phyloP scores from a whole-genome alignment of 1,140 invertebrate genomes.

The Penaeus indicus region DNA sequence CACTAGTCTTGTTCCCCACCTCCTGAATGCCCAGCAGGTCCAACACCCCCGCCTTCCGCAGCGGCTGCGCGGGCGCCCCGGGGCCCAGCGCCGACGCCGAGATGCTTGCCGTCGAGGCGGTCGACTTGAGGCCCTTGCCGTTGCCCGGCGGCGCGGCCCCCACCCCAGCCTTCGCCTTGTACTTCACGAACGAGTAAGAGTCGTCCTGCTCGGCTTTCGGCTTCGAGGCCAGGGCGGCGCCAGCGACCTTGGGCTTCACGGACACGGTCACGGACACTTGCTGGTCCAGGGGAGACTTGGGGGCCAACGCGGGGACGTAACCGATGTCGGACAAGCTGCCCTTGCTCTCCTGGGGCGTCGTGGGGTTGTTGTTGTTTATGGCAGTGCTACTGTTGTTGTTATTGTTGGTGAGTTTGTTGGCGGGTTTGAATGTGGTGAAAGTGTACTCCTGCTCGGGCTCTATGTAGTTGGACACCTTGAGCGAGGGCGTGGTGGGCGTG shows the following conservation, averaged over 20 bases:
- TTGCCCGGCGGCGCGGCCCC: neutral
- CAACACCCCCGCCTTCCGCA: conserved; percentile 35
- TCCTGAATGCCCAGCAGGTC: conserved; percentile 52
- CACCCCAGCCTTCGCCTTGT: conserved; percentile 44
- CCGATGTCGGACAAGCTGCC: neutral
- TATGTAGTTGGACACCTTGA: conserved; percentile 60
- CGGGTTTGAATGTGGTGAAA: conserved; percentile 63
- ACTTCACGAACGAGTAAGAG: conserved; percentile 44
- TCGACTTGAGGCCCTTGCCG: conserved; percentile 34
- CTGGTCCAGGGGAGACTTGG: conserved; percentile 36
- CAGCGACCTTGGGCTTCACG: conserved; percentile 51
- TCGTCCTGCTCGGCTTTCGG: conserved; percentile 40
- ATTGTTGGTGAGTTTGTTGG: neutral
- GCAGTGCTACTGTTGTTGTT: neutral
- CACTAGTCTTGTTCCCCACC: conserved; percentile 34
- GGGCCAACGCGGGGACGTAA: conserved; percentile 47
- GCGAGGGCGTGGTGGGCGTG: conserved; percentile 51
- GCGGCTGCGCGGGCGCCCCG: neutral
- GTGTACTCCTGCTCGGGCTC: conserved; percentile 62
- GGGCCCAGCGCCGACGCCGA: neutral
- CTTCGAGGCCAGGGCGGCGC: conserved; percentile 9
- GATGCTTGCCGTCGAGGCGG: conserved; percentile 4
- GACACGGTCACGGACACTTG: conserved; percentile 40
- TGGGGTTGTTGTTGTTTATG: conserved; percentile 9
- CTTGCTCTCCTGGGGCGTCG: neutral